Percentiles rank a stretch among this genome's conserved stretches.
Conservation (phyloP, 2,113 vertebrate species). For the Geothlypis trichas region DNA sequence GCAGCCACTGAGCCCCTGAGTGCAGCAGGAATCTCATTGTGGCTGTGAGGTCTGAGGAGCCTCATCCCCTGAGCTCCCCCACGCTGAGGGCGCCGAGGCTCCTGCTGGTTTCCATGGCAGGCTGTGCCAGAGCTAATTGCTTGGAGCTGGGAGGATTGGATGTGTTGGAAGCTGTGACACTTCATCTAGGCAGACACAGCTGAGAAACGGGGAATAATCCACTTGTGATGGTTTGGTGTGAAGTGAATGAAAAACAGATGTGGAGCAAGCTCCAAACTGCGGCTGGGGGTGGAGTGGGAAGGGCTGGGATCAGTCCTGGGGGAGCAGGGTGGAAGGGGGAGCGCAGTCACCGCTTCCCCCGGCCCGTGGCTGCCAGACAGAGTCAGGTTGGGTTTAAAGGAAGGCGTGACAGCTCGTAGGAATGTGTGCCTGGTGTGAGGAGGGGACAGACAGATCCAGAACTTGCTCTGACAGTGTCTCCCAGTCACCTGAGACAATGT, state of each 20-base stretch:
- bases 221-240: neutral
- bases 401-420: fast-evolving
- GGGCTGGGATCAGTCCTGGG: neutral
- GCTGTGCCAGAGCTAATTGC: neutral
- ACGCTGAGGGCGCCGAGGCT: fast-evolving
- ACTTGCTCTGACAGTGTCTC: neutral
- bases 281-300: neutral
- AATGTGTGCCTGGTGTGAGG: neutral
- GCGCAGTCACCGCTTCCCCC: neutral
- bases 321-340: neutral
- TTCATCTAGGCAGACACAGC: neutral
- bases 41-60: neutral
- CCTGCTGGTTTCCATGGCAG: neutral
- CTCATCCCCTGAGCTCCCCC: neutral
- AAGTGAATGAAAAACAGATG: neutral
- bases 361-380: neutral
- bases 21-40: fast-evolving
- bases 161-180: neutral
- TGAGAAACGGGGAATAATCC: neutral
- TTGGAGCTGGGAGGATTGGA: neutral
- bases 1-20: fast-evolving
- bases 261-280: neutral
- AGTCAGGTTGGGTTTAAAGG: fast-evolving
- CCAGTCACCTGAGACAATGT: neutral
- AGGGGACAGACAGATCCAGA: neutral